These are phyloP conservation scores for Heliconius eleuchia DNA, from an alignment of 1,140 invertebrate species.

Conservation along the genomic window DNA sequence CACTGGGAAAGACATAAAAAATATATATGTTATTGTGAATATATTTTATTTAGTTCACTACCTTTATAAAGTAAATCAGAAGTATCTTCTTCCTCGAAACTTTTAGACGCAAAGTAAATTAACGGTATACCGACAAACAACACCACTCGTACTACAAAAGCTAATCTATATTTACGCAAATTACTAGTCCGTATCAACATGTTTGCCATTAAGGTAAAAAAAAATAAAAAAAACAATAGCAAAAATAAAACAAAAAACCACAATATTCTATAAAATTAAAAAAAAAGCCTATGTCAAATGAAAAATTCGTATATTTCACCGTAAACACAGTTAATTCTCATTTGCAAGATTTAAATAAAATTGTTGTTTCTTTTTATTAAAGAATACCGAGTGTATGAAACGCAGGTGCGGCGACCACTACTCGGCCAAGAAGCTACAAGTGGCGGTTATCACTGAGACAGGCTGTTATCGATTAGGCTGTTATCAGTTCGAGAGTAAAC, in stretches of 20 bases:
- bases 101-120: conserved; percentile 35
- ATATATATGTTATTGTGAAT: not conserved
- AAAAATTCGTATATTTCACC: conserved; percentile 71
- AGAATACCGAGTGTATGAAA: not conserved
- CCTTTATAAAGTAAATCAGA: not conserved
- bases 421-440: not conserved
- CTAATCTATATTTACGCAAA: conserved; percentile 52
- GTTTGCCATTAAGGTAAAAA: conserved; percentile 57
- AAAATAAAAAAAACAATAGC: not conserved
- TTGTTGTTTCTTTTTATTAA: not conserved
- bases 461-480: conserved; percentile 46
- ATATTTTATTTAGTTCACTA: not conserved
- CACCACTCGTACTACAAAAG: conserved; percentile 56
- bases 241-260: not conserved
- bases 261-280: conserved; percentile 17
- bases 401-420: not conserved
- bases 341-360: conserved; percentile 36
- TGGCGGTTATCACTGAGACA: conserved; percentile 48
- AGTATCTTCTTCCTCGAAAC: not conserved
- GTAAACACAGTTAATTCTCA: conserved; percentile 61
- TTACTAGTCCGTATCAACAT: conserved; percentile 74
- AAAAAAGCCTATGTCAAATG: conserved; percentile 60
- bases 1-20: not conserved
- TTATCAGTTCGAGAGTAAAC: conserved; percentile 58
- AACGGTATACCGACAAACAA: conserved; percentile 58